Base-by-base conservation (phyloP, 1,140 invertebrate genomes). In the Drosophila equinoxialis region DNA sequence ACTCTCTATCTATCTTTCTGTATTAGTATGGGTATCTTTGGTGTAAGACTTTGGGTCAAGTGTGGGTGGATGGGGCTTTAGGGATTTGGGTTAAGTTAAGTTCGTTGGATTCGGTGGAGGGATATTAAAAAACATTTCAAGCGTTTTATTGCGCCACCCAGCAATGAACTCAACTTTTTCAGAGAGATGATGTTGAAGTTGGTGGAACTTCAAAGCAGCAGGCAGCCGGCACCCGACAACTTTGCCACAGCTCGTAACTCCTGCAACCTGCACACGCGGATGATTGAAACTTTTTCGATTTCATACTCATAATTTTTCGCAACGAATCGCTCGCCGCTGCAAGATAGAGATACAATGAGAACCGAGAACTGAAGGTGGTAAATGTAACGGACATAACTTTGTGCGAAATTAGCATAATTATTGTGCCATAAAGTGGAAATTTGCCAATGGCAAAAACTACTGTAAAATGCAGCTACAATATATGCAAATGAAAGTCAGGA, bases 271-370 rank as follows among this genome's bases (percentile, higher is more conserved):
- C 66, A 76, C 64, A 76, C 59, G 60, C 69, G 73, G 48, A 71
- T 80, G 84, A 87, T 89, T 87, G 83, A 87, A 87, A 87, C 83
- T 87, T 87, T 89, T 87, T 87, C 84, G 83, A 87, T 87, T 87
- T 87, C 84, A 70, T 74, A 76, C 83, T 87, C 84, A 87, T 87
- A 87, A 79, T 79, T 79, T 76, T 76, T 73, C 73, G 17, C 45
- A 11, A 51, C 45, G 45, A 51, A 20, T 51, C 45, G 45, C 30
- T 6, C 30, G 23, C 45, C 17, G 45, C 45, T 51, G 45, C 20
- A 20, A 20, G 45, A 8, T 23, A 51, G 17, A 23, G 45, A 51
- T 51, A 48, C 60, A 6, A 17, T 17, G 26, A 5, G n/a, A 17
- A 17, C 10, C 8, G 17, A 1, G 10, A 35, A 23, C 30, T 6